Base-by-base conservation (phyloP, 2,888 invertebrate species). In the Cyclophora punctaria region DNA sequence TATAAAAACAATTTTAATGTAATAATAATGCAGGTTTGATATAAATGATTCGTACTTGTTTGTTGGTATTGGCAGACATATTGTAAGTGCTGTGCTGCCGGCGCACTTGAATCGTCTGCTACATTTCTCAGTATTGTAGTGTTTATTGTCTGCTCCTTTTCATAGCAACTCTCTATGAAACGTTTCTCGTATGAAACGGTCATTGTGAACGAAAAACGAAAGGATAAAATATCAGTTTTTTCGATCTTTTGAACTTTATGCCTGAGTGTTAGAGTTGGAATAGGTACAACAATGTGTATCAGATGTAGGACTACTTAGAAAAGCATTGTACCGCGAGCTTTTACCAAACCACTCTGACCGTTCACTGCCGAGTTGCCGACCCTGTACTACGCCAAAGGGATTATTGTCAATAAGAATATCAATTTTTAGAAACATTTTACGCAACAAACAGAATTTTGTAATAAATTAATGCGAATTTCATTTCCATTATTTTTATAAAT, bases 291-390 rank as follows among this genome's bases (percentile, higher is more conserved):
- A 48, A 45, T 49, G 52, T 49, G 44, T 41, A 48, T 48, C 46
- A 41, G 44, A 49, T 55, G 56, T 48, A 41, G 37, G 50, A 55
- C 48, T 57, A 58, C 52, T 58, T 46, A 46, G 48, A 49, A 49
- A 37, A 50, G 58, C 58, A 58, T 59, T 59, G 60, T 60, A 51
- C 20, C 20, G 56, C 48, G 48, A 48, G 60, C 60, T 62, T 62
- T 62, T 60, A 60, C 60, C 53, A 50, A 60, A 52, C 56, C 62
- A 57, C 57, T 62, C 56, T 49, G 47, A 42, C 41, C 47, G 53
- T 52, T 51, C 34, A 46, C 33, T 7, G 35, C n/a, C 34, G 5
- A 42, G 7, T 47, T 44, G 37, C 5, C 4, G 37, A 37, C 37
- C 5, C 20, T 20, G 20, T 20, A 20, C 20, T 37, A 37, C 5